Evolutionary conservation across 2,113 vertebrate species (phyloP).

Genomic region (Dipodomys merriami): DNA sequence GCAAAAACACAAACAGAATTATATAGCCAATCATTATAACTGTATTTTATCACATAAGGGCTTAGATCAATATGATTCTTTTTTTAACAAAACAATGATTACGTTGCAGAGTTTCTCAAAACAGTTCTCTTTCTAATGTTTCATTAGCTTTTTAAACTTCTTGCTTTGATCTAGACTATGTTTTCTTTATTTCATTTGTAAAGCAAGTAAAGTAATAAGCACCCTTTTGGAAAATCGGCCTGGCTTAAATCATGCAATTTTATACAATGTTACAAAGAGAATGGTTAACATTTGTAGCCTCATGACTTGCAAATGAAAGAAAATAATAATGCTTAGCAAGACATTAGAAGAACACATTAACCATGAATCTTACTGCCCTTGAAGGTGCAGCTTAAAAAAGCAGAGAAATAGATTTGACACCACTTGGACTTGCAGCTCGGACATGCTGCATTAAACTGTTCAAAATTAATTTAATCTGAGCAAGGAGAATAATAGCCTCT

Average conservation of each 20-base stretch:
- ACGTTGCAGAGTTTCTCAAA: slow-evolving; percentile 37
- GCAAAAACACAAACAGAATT: slow-evolving; percentile 77
- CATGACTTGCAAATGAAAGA: slow-evolving; percentile 89
- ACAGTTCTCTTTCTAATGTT: slow-evolving; percentile 70
- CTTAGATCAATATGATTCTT: slow-evolving; percentile 72
- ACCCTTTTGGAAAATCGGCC: slow-evolving; percentile 68
- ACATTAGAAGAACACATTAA: slow-evolving; percentile 88
- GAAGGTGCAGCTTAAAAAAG: slow-evolving; percentile 90
- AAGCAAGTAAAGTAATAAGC: slow-evolving; percentile 78
- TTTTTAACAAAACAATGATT: slow-evolving; percentile 56
- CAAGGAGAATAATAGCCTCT: slow-evolving; percentile 91
- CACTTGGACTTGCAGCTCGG: slow-evolving; percentile 89
- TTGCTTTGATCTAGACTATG: slow-evolving; percentile 68
- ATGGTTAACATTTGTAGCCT: slow-evolving; percentile 86
- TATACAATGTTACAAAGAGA: slow-evolving; percentile 81
- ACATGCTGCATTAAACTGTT: slow-evolving; percentile 92
- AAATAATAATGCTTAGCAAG: slow-evolving; percentile 88
- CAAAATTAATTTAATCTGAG: slow-evolving; percentile 94
- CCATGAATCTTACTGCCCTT: slow-evolving; percentile 89
- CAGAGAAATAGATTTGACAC: slow-evolving; percentile 91
- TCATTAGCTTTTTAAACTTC: slow-evolving; percentile 61
- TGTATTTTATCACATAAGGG: slow-evolving; percentile 77
- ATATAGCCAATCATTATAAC: slow-evolving; percentile 67
- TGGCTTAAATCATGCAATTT: slow-evolving; percentile 78
- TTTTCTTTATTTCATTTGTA: slow-evolving; percentile 77